Evolutionary conservation across 2,888 invertebrate species (phyloP), one percentile per base, ranked within the genome.

Genomic region (Omphaloscelis lunosa): DNA sequence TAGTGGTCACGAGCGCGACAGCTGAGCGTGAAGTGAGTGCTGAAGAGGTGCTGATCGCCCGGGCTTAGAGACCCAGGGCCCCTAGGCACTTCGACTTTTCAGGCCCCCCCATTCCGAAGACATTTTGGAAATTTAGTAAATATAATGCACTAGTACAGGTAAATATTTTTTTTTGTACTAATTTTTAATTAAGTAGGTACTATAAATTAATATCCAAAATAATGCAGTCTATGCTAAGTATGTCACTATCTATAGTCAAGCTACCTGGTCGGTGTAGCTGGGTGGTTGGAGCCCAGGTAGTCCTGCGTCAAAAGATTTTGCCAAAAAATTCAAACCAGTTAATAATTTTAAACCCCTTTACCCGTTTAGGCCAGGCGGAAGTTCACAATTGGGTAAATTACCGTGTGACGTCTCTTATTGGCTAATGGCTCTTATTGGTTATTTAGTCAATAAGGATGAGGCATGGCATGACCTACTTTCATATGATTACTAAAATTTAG

Each of bases 391-490:
- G 20, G n/a, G 23, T 58, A 69, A 77, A 69, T 77, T 69, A 77
- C 62, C 39, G 23, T 23, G 48, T 63, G 39, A 63, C 69, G 56
- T 20, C 29, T 27, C 27, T 27, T 56, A 39, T n/a, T 63, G 56
- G 41, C 63, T 77, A 34, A 34, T 34, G 34, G 34, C 34, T 34
- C 29, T 17, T n/a, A 77, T 51, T 41, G 29, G 70, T 63, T 29
- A 63, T 70, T 77, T 65, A 27, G 34, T 67, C 20, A 68, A 76
- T 77, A 77, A 76, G 45, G 23, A 75, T 41, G 58, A 51, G 20
- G 51, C 59, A 66, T 67, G 76, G 56, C 56, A 58, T 58, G 58
- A 68, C 77, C 77, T 66, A 78, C n/a, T 78, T 78, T 69, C 12
- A 15, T 63, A 58, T 41, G 56, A 76, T 77, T 56, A 56, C 27